Base-by-base conservation (phyloP, 2,113 vertebrate species). In the Callipepla squamata region DNA sequence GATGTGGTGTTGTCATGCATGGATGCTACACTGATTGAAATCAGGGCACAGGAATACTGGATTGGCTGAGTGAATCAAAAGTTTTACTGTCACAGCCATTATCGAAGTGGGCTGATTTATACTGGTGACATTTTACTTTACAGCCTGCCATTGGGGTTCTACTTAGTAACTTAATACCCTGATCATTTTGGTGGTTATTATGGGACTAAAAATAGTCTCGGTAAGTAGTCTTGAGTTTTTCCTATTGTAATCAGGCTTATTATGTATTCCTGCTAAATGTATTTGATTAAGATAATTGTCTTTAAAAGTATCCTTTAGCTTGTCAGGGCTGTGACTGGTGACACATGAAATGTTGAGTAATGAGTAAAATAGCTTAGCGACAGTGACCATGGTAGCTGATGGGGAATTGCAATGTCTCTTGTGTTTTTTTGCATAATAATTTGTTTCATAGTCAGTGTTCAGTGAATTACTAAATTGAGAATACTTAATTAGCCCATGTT, bases 341-440 rank as follows among this genome's bases (percentile, higher is more conserved):
- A 88, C 69, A 91, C 44, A 10, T 84, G 85, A 93, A 86, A 88
- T 47, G 50, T 55, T 86, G 87, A 88, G 51, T 23, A 90, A 72
- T 2, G 12, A 69, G 36, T 92, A 73, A 86, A 90, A 81, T 38
- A 88, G n/a, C 48, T 91, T 67, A 91, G 79, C 0, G 11, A 42
- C 88, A 88, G 65, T 95, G 96, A 62, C 93, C 93, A 30, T 15
- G 3, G 65, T 68, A 90, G 89, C 23, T 75, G 77, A 13, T 30
- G 45, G 85, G 59, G 40, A 88, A 81, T 84, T 88, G 84, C 76
- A 66, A 53, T 68, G 65, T 84, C 81, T 80, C 69, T 18, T 78
- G 44, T 91, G 65, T 90, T 94, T 94, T 90, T 94, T 92, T 93
- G 80, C 82, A 34, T 91, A 90, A 87, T 89, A 76, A 90, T 90